phyloP scores from a whole-genome alignment of 2,888 invertebrate genomes.

The Sympetrum striolatum region DNA sequence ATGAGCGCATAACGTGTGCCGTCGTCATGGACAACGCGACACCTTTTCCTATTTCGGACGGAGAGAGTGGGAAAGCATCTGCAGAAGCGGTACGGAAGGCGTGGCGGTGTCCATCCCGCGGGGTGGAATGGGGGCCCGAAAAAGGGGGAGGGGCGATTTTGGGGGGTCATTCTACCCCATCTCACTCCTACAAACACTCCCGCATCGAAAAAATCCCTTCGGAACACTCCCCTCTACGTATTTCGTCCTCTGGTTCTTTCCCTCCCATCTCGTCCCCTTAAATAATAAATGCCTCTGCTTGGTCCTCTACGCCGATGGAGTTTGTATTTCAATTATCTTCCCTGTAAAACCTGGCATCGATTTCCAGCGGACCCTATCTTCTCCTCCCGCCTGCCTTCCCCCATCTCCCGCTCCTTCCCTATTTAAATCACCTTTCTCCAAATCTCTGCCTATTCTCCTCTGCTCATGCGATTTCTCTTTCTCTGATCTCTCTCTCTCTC shows the following conservation, averaged over 20 bases:
- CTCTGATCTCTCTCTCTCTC: not conserved
- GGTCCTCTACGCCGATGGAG: conserved; percentile 37
- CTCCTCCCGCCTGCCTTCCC: not conserved
- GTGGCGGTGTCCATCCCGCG: not conserved
- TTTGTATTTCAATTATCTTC: conserved; percentile 44
- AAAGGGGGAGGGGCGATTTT: not conserved
- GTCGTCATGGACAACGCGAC: conserved; percentile 2
- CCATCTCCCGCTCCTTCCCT: not conserved
- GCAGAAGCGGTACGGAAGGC: not conserved
- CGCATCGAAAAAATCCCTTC: conserved; percentile 36
- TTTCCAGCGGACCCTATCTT: conserved; percentile 3
- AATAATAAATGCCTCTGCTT: conserved; percentile 38
- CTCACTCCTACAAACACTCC: not conserved
- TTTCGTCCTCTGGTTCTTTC: not conserved
- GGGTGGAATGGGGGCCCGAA: not conserved
- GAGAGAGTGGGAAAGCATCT: not conserved
- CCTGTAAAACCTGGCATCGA: conserved; percentile 42
- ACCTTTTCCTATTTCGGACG: not conserved
- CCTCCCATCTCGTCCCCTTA: conserved; percentile 41
- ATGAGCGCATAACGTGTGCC: not conserved
- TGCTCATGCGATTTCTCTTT: not conserved
- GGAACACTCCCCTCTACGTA: not conserved
- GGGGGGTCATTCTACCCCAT: not conserved
- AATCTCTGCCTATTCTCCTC: not conserved
- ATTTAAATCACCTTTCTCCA: not conserved